These are phyloP conservation scores for Sphecodes monilicornis DNA, from an alignment of 2,888 invertebrate species.

Conservation along the genomic window DNA sequence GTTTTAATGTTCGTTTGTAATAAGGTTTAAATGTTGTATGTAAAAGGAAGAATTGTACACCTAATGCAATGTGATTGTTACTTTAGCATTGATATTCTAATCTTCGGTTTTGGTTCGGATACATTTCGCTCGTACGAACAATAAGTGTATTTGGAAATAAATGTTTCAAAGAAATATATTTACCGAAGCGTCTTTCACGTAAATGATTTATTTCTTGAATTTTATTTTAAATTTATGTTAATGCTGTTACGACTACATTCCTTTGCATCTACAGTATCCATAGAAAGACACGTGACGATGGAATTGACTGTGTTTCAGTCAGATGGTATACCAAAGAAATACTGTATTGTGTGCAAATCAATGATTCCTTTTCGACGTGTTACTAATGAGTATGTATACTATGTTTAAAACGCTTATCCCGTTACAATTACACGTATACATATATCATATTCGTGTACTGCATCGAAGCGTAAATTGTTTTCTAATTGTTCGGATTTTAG, in stretches of 20 bases:
- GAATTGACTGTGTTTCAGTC: conserved; percentile 21
- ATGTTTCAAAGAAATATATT: conserved; percentile 30
- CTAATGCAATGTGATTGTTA: conserved; percentile 33
- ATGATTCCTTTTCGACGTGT: conserved; percentile 36
- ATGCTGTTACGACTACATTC: background rate
- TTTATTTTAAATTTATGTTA: background rate
- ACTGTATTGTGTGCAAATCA: conserved; percentile 22
- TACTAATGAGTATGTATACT: conserved; percentile 20
- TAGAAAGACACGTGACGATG: conserved; percentile 21
- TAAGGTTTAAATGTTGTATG: conserved; percentile 24
- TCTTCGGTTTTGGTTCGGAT: conserved; percentile 20
- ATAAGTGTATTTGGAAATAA: conserved; percentile 47
- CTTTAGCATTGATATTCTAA: background rate
- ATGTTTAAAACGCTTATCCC: conserved; percentile 23
- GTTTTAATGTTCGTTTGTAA: conserved; percentile 31
- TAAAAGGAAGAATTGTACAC: conserved; percentile 28
- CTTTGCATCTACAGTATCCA: background rate
- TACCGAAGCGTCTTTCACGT: background rate
- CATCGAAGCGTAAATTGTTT: conserved; percentile 40
- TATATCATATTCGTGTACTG: conserved; percentile 16
- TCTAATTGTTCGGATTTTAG: conserved; percentile 17
- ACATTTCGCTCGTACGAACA: conserved; percentile 18
- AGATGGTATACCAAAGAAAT: conserved; percentile 36
- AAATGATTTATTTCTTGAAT: background rate
- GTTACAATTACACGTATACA: conserved; percentile 5